These are phyloP conservation scores for Sebastes taczanowskii DNA, from an alignment of 2,797 vertebrate species.

Conservation along the genomic window DNA sequence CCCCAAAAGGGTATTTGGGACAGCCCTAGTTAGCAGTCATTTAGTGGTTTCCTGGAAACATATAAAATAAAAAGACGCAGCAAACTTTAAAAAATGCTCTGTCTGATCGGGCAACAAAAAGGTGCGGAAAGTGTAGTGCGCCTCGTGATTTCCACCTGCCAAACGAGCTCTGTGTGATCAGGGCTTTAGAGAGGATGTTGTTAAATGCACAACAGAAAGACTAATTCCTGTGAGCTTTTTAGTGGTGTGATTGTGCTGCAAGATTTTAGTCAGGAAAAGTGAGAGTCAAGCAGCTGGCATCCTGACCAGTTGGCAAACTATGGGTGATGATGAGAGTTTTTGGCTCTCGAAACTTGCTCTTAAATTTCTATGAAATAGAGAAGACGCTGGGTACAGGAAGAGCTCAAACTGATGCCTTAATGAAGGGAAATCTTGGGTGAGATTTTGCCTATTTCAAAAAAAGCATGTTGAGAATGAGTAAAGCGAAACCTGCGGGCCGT, in stretches of 20 bases:
- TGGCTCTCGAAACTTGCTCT: neutral
- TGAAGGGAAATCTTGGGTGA: neutral
- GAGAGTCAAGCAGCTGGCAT: constrained; percentile 8
- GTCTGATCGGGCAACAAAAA: no score
- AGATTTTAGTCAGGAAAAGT: neutral
- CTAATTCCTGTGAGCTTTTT: neutral
- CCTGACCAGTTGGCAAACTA: constrained; percentile 7
- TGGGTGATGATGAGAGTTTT: neutral
- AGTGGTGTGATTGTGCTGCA: neutral
- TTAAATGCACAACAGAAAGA: neutral
- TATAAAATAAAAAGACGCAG: no score
- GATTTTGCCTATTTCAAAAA: neutral
- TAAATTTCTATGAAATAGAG: neutral
- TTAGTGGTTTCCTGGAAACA: no score
- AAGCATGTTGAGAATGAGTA: neutral
- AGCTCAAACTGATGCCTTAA: neutral
- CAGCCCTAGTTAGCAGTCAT: no score
- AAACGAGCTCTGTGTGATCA: no score
- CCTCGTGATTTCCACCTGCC: no score
- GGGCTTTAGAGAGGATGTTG: neutral
- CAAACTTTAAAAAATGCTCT: no score
- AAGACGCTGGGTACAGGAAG: neutral
- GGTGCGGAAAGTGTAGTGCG: no score
- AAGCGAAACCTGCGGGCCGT: neutral
- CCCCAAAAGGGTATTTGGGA: no score